These are phyloP conservation scores for Acropora tenuis DNA, from an alignment of 64 coral and sea anemone species.

Conservation along the genomic window DNA sequence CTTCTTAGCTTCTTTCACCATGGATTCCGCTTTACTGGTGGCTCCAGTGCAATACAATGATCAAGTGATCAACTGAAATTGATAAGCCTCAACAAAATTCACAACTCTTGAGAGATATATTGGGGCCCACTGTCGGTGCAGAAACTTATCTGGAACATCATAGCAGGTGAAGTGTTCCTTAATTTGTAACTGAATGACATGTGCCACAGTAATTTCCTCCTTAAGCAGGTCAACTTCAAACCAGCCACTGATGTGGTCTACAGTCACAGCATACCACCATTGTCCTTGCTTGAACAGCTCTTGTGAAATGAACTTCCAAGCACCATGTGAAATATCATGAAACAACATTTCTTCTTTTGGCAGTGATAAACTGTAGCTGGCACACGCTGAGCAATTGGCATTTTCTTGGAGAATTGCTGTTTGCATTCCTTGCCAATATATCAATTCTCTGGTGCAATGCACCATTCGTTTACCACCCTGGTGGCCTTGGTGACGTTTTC, in stretches of 20 bases:
- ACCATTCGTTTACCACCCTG: not conserved
- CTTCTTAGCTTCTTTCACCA: constrained; percentile 9
- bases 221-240: constrained; percentile 4
- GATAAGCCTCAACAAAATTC: constrained; percentile 63
- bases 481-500: not conserved
- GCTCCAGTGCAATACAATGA: constrained; percentile 27
- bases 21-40: constrained; percentile 51
- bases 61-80: constrained; percentile 47
- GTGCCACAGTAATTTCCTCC: not conserved
- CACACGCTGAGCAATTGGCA: constrained; percentile 52
- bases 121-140: not conserved
- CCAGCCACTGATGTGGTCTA: constrained; percentile 25
- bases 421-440: constrained; percentile 52
- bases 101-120: constrained; percentile 34
- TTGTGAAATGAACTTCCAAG: too few relatives aligned
- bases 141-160: not conserved
- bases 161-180: not conserved
- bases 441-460: not conserved
- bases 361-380: not conserved
- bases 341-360: constrained; percentile 59
- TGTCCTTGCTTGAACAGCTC: constrained; percentile 35
- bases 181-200: constrained; percentile 13
- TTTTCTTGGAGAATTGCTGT: constrained; percentile 49
- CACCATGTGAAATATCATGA: constrained; percentile 26
- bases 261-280: not conserved